Base-by-base conservation (phyloP, 2,113 vertebrate species). In the Gobio gobio region DNA sequence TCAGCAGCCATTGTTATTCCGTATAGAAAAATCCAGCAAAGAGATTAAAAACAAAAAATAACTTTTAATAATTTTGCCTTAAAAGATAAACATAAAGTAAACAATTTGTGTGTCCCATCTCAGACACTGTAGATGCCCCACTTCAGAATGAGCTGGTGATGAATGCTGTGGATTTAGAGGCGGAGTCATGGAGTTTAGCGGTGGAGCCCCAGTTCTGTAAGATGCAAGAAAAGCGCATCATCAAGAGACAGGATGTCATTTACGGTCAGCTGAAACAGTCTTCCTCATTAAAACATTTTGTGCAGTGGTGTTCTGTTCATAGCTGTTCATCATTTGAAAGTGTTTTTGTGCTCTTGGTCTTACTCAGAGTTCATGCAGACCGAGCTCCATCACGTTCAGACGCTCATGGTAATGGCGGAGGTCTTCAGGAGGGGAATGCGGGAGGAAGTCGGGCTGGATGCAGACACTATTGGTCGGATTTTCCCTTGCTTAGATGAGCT, bases 191-290 rank as follows among this genome's bases (percentile, higher is more conserved):
- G 98, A 99, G 96, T 88, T 93, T 96, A 36, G 88, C 92, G 1
- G 97, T 99, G 64, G 97, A 99, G 75, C 94, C 96, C 12, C 59
- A 90, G 1, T 99, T 99, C 93, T 96, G 96, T 43, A 95, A 93
- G 89, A 95, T 87, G 90, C 97, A 97, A 90, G 96, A 97, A 85
- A 99, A 97, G 75, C 93, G 93, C 74, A 95, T 94, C 1, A 90
- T 97, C 88, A 98, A 98, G 91, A 94, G 97, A 72, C 98, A 99
- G 91, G 97, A 99, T 86, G 97, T 99, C 1, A 99, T 99, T 92
- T 99, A 97, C 20, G 98, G 98, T 99, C 61, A 72, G 83, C 16
- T 24, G 14, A 70, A 22, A 6, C 18, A 56, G 54, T 56, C 18
- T 54, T 7, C 18, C 33, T 59, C 33, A 78, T 58, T 54, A 12